Evolutionary conservation across 2,888 invertebrate genomes (phyloP).

Genomic region (Dynastes maya): DNA sequence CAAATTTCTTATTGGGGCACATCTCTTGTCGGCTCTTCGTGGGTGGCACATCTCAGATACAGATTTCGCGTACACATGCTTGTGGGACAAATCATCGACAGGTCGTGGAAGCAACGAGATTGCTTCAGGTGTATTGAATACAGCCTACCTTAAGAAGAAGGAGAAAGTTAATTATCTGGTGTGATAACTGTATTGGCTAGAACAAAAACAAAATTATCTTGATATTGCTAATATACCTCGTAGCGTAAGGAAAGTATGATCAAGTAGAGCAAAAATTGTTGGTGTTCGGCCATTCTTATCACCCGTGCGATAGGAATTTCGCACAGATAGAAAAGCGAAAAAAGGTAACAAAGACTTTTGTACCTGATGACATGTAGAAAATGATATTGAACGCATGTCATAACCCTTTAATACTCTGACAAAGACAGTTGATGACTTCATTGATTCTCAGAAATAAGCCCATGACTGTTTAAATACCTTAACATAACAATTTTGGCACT

Average conservation of each 20-base stretch:
- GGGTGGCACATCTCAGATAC: background rate
- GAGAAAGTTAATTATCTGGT: background rate
- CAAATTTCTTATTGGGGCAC: background rate
- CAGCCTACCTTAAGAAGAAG: background rate
- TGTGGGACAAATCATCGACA: background rate
- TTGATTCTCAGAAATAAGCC: no score
- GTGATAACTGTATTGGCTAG: slow-evolving; percentile 35
- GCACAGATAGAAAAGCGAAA: background rate
- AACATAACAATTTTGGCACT: no score
- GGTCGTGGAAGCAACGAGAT: background rate
- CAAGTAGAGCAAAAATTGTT: slow-evolving; percentile 16
- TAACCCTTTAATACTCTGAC: background rate
- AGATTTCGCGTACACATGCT: background rate
- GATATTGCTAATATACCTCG: slow-evolving; percentile 2
- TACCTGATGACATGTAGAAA: background rate
- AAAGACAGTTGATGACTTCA: background rate
- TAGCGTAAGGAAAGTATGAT: slow-evolving; percentile 15
- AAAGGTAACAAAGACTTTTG: background rate
- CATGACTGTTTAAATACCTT: no score
- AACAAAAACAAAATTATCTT: slow-evolving; percentile 38
- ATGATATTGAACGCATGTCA: background rate
- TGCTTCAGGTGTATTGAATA: background rate
- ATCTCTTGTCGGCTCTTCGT: no score
- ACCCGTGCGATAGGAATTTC: background rate
- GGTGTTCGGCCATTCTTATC: background rate